Evolutionary conservation across 2,888 invertebrate species (phyloP).

Genomic region (Caenorhabditis uteleia): DNA sequence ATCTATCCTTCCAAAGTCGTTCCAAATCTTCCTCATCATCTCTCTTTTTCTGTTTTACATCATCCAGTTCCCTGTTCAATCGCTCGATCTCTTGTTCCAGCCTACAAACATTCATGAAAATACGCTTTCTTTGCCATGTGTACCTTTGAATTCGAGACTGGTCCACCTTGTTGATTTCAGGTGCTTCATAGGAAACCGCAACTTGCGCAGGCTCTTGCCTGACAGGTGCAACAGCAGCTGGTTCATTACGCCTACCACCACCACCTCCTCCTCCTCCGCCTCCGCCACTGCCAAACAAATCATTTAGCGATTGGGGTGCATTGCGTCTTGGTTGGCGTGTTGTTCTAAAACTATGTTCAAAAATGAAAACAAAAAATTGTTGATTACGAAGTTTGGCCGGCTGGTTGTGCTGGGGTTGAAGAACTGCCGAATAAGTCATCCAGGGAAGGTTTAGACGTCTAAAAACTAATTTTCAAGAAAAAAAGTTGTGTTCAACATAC

Average conservation of each 20-base stretch:
- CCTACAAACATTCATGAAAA: constrained; percentile 7
- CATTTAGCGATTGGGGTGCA: neutral
- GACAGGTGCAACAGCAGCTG: neutral
- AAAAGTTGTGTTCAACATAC: too few species aligned
- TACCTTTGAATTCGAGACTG: constrained; percentile 20
- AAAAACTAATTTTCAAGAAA: too few species aligned
- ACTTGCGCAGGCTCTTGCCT: neutral
- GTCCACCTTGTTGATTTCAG: constrained; percentile 7
- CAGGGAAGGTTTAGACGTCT: neutral
- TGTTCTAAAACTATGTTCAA: too few species aligned
- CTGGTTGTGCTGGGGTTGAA: neutral
- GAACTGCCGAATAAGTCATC: constrained; percentile 3
- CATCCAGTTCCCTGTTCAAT: constrained; percentile 33
- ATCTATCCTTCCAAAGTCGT: constrained; percentile 19
- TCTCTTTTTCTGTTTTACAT: constrained; percentile 22
- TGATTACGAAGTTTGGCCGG: too few species aligned
- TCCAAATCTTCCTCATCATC: constrained; percentile 38
- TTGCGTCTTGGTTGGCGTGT: neutral
- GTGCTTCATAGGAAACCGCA: neutral
- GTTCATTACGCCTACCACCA: neutral
- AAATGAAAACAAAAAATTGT: too few species aligned
- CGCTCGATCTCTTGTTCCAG: constrained; percentile 28
- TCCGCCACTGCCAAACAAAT: neutral
- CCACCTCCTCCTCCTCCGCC: too few species aligned
- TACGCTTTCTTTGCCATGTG: too few species aligned